Base-by-base conservation (phyloP, 2,113 vertebrate species). In the Acanthisitta chloris region DNA sequence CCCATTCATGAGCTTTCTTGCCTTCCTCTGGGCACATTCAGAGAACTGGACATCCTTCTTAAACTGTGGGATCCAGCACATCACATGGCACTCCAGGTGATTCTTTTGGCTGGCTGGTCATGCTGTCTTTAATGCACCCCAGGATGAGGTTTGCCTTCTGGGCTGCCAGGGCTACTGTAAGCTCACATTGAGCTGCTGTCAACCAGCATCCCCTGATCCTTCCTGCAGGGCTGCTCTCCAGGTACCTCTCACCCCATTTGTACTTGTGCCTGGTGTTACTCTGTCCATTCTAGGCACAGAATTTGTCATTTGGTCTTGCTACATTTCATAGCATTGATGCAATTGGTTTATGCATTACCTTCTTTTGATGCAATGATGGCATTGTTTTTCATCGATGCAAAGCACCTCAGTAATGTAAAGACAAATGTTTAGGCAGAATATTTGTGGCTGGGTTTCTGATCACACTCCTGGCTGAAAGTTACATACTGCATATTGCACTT, bases 81-180 rank as follows among this genome's bases (percentile, higher is more conserved):
- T 49, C 45, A 2, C 10, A 3, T 12, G 12, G 6, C 1, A 2
- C 17, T 65, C 13, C 2, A 4, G 45, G 6, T 38, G 57, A 54
- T 18, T 8, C 17, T 14, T 9, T 8, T 54, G 31, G 4, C 43
- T 0, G 0, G 3, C 48, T 90, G n/a, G 1, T 4, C 3, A 4
- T 26, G 10, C 33, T 23, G 17, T 24, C 46, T 52, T 31, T 67
- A 36, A 6, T 10, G 49, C n/a, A 17, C 15, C 23, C 54, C 45
- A 46, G 55, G n/a, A 5, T 23, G 29, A 0, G 2, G 14, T 19
- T 87, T 88, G 55, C 18, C 23, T 15, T 42, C 2, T 3, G 3
- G n/a, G 31, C 61, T 76, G 14, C 40, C 23, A 21, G 3, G 12
- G 26, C 29, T 31, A 9, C 23, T 10, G 17, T 18, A 18, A 48